A percentile compares a stretch with the other conserved stretches of the same genome.
Evolutionary conservation across 2,888 invertebrate genomes (phyloP).

Genomic region (Lasius platythorax): DNA sequence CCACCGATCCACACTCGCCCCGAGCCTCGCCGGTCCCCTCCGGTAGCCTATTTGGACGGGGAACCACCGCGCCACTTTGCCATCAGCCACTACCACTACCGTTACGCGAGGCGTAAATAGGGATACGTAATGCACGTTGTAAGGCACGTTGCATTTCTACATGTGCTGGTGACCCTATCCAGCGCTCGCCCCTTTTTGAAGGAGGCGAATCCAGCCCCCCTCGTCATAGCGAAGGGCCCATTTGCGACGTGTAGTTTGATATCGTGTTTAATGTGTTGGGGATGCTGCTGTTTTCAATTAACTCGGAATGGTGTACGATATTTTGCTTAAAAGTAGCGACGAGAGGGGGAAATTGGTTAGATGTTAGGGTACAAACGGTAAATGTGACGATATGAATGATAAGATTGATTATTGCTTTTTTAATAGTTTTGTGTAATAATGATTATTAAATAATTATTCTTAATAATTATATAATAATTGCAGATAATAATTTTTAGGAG

Average conservation of each 20-base stretch:
- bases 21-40: conserved; percentile 55
- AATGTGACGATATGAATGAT: conserved; percentile 22
- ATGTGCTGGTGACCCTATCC: conserved; percentile 42
- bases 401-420: background rate
- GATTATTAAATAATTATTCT: background rate
- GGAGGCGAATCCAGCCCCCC: conserved; percentile 6
- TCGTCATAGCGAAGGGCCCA: conserved; percentile 33
- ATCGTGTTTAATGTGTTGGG: conserved; percentile 51
- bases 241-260: conserved; percentile 47
- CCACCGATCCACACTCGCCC: conserved; percentile 63
- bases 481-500: background rate
- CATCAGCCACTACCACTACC: conserved; percentile 61
- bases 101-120: conserved; percentile 61
- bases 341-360: background rate
- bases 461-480: background rate
- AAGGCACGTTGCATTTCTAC: conserved; percentile 33
- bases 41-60: conserved; percentile 58
- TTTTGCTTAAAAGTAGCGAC: conserved; percentile 26
- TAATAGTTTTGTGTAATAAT: background rate
- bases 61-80: conserved; percentile 71
- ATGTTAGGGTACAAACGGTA: background rate
- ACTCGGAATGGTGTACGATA: conserved; percentile 31
- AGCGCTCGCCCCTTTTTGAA: conserved; percentile 35
- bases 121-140: conserved; percentile 37
- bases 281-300: conserved; percentile 55